Conservation (phyloP, 2,797 vertebrate genomes). For the Phataginus tricuspis region DNA sequence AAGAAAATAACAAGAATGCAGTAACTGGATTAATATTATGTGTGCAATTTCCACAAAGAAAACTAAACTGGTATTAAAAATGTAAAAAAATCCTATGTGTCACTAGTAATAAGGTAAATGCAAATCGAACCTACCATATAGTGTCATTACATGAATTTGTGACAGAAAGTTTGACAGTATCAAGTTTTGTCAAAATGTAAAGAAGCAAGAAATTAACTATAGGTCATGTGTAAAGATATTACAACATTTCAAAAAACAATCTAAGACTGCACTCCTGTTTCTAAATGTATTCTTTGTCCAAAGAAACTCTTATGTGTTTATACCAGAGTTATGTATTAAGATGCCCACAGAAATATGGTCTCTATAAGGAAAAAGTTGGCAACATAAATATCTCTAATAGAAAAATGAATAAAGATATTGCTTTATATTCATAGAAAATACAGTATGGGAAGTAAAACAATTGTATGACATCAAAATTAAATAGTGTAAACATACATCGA, state of each 20-base stretch:
- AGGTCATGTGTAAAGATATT: background rate
- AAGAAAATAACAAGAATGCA: background rate
- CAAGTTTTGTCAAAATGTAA: background rate
- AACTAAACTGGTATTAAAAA: background rate
- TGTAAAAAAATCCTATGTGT: background rate
- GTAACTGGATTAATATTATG: background rate
- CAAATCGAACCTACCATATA: background rate
- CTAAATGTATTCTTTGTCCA: background rate
- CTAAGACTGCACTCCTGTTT: background rate
- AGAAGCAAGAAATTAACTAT: background rate
- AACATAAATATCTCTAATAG: background rate
- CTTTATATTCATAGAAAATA: background rate
- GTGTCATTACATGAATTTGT: background rate
- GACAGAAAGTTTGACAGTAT: background rate
- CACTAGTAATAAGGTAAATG: background rate
- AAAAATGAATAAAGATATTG: background rate
- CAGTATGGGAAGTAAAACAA: background rate
- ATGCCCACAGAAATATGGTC: background rate
- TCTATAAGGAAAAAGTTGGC: background rate
- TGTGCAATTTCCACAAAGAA: background rate
- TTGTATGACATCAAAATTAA: background rate
- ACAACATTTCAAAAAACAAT: background rate
- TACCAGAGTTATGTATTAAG: background rate
- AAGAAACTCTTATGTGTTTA: background rate
- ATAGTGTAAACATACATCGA: background rate